Evolutionary conservation across 2,797 vertebrate genomes (phyloP).

Genomic region (Erethizon dorsatum): DNA sequence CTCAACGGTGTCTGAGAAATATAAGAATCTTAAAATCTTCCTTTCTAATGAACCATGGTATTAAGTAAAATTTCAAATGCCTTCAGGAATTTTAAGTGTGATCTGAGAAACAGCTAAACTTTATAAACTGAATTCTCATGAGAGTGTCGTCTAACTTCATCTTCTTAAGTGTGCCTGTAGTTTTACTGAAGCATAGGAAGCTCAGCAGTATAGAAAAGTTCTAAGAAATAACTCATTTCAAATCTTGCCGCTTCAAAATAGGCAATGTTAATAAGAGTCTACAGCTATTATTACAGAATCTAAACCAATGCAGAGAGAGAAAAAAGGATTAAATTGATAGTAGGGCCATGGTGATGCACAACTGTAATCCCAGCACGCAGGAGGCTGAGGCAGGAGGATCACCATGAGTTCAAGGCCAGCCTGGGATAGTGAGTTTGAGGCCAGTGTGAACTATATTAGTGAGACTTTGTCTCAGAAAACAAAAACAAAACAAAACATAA

Average conservation of each 20-base stretch:
- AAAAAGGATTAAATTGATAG: background rate
- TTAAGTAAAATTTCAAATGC: constrained; percentile 9
- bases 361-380: background rate
- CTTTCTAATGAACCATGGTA: constrained; percentile 23
- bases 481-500: background rate
- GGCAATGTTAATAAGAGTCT: background rate
- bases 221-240: background rate
- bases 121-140: constrained; percentile 22
- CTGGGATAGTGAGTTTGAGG: background rate
- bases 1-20: constrained; percentile 3
- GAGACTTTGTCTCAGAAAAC: background rate
- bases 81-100: constrained; percentile 18
- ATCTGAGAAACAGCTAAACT: constrained; percentile 41
- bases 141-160: background rate
- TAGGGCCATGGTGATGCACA: background rate
- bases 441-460: background rate
- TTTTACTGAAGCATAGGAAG: background rate
- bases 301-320: background rate
- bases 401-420: background rate
- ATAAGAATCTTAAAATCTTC: constrained; percentile 41
- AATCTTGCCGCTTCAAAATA: background rate
- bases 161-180: background rate
- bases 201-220: constrained; percentile 18
- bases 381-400: background rate
- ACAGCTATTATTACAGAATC: background rate